Evolutionary conservation across 2,113 vertebrate species (phyloP).

Genomic region (Phainopepla nitens): DNA sequence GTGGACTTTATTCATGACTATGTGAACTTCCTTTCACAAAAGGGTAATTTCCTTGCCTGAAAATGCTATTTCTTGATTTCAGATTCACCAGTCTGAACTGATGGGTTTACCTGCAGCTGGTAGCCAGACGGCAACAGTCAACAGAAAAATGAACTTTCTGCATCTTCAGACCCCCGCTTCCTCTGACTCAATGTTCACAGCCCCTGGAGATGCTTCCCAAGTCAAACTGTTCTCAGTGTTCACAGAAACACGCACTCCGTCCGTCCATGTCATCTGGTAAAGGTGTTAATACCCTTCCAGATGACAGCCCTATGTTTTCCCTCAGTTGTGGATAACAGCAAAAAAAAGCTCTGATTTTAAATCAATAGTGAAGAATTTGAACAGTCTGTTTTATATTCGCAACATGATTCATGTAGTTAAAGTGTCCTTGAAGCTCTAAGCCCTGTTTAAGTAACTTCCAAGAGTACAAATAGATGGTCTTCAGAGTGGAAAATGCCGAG

Average conservation of each 20-base stretch:
- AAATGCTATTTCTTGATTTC: conserved; percentile 33
- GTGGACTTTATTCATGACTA: not conserved
- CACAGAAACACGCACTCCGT: not conserved
- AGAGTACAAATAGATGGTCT: not conserved
- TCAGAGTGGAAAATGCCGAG: not conserved
- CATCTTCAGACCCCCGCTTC: conserved; percentile 23
- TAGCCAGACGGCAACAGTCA: not conserved
- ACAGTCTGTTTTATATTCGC: not conserved
- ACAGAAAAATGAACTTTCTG: conserved; percentile 18
- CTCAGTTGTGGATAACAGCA: not conserved
- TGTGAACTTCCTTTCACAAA: conserved; percentile 25
- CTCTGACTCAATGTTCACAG: conserved; percentile 9
- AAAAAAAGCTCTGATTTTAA: conserved; percentile 23
- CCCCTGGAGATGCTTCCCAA: conserved; percentile 27
- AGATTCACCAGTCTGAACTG: conserved; percentile 1
- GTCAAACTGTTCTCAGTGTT: not conserved
- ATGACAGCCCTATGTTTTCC: not conserved
- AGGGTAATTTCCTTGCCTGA: conserved; percentile 36
- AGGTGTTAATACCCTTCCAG: conserved; percentile 51
- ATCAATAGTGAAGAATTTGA: conserved; percentile 7
- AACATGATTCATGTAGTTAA: not conserved
- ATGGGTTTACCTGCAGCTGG: conserved; percentile 58
- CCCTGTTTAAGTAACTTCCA: not conserved
- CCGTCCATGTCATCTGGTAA: conserved; percentile 8
- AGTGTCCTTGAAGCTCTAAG: not conserved